phyloP scores from a whole-genome alignment of 1,140 invertebrate genomes.

The Thaumetopoea pityocampa region DNA sequence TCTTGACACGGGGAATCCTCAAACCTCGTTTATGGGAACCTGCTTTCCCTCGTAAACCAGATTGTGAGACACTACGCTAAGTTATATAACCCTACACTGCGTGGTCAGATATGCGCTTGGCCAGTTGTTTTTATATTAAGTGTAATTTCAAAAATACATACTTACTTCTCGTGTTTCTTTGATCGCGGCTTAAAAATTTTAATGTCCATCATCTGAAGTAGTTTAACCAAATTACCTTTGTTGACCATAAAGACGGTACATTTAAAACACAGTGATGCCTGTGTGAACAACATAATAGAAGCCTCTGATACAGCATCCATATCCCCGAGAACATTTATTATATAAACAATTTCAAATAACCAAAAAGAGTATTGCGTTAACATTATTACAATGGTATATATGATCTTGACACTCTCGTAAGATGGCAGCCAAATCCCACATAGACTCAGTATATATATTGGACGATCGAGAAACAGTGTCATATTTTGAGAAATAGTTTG shows the following conservation, averaged over 20 bases:
- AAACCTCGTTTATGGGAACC: too few species aligned
- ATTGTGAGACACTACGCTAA: too few species aligned
- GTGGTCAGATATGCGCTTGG: too few species aligned
- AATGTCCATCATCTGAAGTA: slow-evolving; percentile 38
- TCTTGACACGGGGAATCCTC: too few species aligned
- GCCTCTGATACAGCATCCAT: slow-evolving; percentile 53
- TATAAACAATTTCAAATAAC: slow-evolving; percentile 52
- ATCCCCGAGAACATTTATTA: slow-evolving; percentile 48
- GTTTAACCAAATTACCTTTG: slow-evolving; percentile 28
- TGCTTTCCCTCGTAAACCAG: too few species aligned
- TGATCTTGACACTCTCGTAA: slow-evolving; percentile 16
- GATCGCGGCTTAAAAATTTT: slow-evolving; percentile 38
- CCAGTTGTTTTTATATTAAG: too few species aligned
- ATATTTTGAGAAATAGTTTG: slow-evolving; percentile 32
- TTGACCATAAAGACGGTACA: slow-evolving; percentile 42
- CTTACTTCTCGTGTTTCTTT: slow-evolving; percentile 43
- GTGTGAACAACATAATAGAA: slow-evolving; percentile 53
- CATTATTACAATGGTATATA: slow-evolving; percentile 38
- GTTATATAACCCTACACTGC: too few species aligned
- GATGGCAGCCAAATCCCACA: slow-evolving; percentile 42
- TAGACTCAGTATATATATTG: slow-evolving; percentile 35
- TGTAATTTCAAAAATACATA: too few species aligned
- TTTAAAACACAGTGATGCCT: slow-evolving; percentile 56
- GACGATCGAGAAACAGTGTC: slow-evolving; percentile 35
- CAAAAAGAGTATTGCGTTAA: slow-evolving; percentile 47